phyloP scores from a whole-genome alignment of 1,140 invertebrate species.

The Lethocerus indicus region DNA sequence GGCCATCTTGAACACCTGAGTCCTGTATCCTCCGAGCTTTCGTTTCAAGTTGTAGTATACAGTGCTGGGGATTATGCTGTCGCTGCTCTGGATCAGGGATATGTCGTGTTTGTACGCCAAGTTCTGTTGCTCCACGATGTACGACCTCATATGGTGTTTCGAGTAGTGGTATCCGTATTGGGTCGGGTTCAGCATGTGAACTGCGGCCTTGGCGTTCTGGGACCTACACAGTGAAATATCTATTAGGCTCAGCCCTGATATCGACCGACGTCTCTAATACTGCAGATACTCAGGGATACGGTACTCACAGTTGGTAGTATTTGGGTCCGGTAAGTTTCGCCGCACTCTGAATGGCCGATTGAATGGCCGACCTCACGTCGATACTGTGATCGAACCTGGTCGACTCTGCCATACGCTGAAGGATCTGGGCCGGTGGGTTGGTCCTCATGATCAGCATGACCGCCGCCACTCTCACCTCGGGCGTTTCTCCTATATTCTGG shows the following conservation, averaged over 20 bases:
- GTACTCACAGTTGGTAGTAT: too few species aligned
- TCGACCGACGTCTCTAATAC: too few species aligned
- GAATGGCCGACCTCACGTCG: slow-evolving; percentile 41
- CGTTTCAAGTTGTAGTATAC: slow-evolving; percentile 23
- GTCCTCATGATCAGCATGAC: slow-evolving; percentile 35
- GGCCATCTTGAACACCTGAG: too few species aligned
- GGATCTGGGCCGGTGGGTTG: slow-evolving; percentile 37
- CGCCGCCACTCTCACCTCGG: slow-evolving; percentile 43
- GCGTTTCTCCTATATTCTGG: slow-evolving; percentile 39
- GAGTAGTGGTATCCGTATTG: slow-evolving; percentile 33
- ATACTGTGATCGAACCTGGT: slow-evolving; percentile 40
- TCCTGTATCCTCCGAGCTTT: slow-evolving; percentile 27
- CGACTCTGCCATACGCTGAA: slow-evolving; percentile 46
- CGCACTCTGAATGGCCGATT: slow-evolving; percentile 33
- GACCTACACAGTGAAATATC: slow-evolving; percentile 29
- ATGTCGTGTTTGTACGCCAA: slow-evolving; percentile 23
- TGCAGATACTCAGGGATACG: too few species aligned
- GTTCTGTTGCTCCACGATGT: slow-evolving; percentile 26
- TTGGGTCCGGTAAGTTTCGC: slow-evolving; percentile 19
- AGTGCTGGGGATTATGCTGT: slow-evolving; percentile 31
- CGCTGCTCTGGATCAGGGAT: slow-evolving; percentile 33
- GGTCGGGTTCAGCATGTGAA: slow-evolving; percentile 32
- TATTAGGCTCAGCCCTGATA: too few species aligned
- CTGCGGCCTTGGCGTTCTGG: slow-evolving; percentile 33
- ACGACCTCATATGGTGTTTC: slow-evolving; percentile 24